Evolutionary conservation across 23 tunicate species (phyloP), one percentile per base, ranked within the genome.

Genomic region (Aplidium turbinatum): DNA sequence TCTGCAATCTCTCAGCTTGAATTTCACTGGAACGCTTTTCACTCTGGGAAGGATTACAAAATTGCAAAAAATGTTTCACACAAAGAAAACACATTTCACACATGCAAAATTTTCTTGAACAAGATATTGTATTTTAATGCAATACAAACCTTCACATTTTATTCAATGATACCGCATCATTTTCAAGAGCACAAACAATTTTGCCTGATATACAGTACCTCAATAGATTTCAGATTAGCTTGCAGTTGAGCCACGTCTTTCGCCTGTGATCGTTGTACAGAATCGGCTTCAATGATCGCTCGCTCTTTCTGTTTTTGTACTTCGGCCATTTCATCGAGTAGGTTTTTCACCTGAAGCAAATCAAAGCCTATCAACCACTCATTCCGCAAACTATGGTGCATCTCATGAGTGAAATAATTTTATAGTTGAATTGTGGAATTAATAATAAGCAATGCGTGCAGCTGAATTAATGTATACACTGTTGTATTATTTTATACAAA

Each of bases 221-320:
- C 90, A 54, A 75, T 76, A 20, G 68, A 16, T 54, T 76, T 67
- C 21, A 66, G 4, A 23, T 67, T 75, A 3, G 65, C 78, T 16
- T 67, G 66, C 16, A 88, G 51, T 48, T 76, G 96, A 0, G 96
- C 50, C 47, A 81, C 31, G 18, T 88, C 96, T 62, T 79, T 79
- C 13, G 79, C 77, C 52, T 81, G 87, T 3, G 96, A 46, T 23
- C 94, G 53, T 50, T 88, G 96, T 18, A 81, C 56, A 27, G 47
- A 63, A 33, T 88, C 96, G 0, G 96, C 87, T 35, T 88, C 96
- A 1, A 47, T 0, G 13, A 83, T 58, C 0, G 38, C 27, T 32
- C 81, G 70, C 50, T 88, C 96, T 75, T 88, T 88, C 58, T 88
- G 87, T 69, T 88, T 88, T 7, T 58, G 83, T n/a, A 68, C 19